Evolutionary conservation across 2,113 vertebrate species (phyloP).

Genomic region (Elephantulus edwardii): DNA sequence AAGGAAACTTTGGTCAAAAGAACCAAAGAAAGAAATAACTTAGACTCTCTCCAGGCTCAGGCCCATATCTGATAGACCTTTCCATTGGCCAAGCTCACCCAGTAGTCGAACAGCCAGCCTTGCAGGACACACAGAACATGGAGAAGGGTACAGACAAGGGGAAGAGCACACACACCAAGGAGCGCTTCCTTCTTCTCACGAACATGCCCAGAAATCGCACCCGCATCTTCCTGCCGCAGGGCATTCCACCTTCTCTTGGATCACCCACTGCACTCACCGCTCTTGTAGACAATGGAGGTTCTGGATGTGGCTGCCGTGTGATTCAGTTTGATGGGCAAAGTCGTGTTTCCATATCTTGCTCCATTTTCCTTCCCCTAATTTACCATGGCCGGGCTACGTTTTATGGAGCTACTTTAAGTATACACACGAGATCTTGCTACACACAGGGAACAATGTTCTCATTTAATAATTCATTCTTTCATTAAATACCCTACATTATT

Average conservation of each 20-base stretch:
- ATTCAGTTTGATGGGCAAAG: conserved; percentile 12
- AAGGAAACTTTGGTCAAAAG: background rate
- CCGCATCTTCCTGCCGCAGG: background rate
- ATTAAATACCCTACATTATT: conserved; percentile 78
- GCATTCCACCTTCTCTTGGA: background rate
- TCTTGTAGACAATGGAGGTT: background rate
- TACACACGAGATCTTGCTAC: conserved; percentile 77
- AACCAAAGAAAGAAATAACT: background rate
- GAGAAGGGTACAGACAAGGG: background rate
- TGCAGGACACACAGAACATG: no score
- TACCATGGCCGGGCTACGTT: conserved; percentile 63
- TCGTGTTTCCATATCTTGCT: conserved; percentile 36
- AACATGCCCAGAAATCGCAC: background rate
- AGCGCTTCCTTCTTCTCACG: background rate
- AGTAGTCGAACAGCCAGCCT: background rate
- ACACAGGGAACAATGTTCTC: conserved; percentile 80
- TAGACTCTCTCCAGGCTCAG: background rate
- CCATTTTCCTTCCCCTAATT: conserved; percentile 68
- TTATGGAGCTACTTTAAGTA: conserved; percentile 78
- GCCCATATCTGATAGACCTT: background rate
- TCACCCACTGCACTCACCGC: background rate
- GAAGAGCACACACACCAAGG: background rate
- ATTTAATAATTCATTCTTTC: conserved; percentile 83
- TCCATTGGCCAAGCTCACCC: background rate
- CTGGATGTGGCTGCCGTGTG: background rate